A percentile compares a stretch with the other conserved stretches of the same genome.
These are phyloP conservation scores for Limonius californicus DNA, from an alignment of 1,140 invertebrate species.

Conservation along the genomic window DNA sequence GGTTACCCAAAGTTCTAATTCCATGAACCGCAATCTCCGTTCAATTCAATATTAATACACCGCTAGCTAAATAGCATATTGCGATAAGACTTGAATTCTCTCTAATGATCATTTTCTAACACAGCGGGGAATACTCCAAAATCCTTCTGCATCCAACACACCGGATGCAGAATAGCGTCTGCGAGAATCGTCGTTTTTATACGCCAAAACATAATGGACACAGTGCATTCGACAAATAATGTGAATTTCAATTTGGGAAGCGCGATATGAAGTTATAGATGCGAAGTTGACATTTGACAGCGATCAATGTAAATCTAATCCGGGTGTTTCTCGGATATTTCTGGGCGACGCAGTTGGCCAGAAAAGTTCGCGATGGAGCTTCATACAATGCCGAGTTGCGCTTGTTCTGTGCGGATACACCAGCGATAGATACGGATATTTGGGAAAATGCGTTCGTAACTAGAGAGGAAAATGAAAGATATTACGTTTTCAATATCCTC, in stretches of 20 bases:
- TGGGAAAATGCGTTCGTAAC: neutral
- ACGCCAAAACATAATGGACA: no score
- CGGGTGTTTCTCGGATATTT: slow-evolving; percentile 9
- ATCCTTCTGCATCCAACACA: no score
- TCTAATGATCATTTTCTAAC: no score
- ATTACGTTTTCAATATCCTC: slow-evolving; percentile 4
- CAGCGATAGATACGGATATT: neutral
- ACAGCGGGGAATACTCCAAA: no score
- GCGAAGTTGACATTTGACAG: slow-evolving; percentile 7
- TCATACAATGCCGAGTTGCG: neutral
- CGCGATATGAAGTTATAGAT: neutral
- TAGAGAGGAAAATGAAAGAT: slow-evolving; percentile 4
- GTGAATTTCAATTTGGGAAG: slow-evolving; percentile 3
- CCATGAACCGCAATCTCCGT: no score
- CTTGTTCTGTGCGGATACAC: neutral
- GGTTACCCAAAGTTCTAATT: no score
- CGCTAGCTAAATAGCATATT: no score
- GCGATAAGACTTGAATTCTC: no score
- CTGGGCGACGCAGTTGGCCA: neutral
- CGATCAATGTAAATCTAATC: slow-evolving; percentile 19
- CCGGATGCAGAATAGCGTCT: neutral
- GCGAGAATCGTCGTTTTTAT: neutral
- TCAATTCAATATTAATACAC: no score
- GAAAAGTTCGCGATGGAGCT: neutral
- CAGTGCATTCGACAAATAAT: neutral